phyloP scores from a whole-genome alignment of 2,888 invertebrate species.

The Nomada goodeniana region DNA sequence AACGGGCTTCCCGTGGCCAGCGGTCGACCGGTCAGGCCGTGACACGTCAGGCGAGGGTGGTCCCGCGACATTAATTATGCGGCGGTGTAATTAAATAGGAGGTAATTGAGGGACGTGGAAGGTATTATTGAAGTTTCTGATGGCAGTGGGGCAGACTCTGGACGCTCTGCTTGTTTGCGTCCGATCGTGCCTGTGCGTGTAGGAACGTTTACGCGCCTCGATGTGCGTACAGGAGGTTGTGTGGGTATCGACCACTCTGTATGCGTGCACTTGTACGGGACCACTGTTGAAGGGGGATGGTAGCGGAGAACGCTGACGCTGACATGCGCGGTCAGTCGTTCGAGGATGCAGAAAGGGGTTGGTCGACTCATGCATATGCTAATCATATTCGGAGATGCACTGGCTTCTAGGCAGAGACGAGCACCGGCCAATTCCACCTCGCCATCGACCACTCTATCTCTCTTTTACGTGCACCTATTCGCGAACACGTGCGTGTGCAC shows the following conservation, averaged over 20 bases:
- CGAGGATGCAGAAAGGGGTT: slow-evolving; percentile 72
- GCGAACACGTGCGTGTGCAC: background rate
- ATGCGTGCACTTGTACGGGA: background rate
- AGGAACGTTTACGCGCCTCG: slow-evolving; percentile 20
- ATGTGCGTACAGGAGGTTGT: slow-evolving; percentile 5
- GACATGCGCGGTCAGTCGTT: slow-evolving; percentile 80
- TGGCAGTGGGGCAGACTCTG: slow-evolving; percentile 57
- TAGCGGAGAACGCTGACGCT: slow-evolving; percentile 76
- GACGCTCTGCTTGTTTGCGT: slow-evolving; percentile 55
- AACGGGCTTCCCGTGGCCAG: slow-evolving; percentile 22
- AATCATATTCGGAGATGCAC: slow-evolving; percentile 79
- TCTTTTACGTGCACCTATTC: slow-evolving; percentile 46
- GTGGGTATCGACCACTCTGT: background rate
- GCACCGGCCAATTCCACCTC: slow-evolving; percentile 70
- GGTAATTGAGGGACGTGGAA: slow-evolving; percentile 79
- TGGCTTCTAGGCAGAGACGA: slow-evolving; percentile 75
- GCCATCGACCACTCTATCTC: slow-evolving; percentile 67
- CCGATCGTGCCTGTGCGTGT: slow-evolving; percentile 47
- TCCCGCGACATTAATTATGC: slow-evolving; percentile 78
- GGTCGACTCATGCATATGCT: slow-evolving; percentile 81
- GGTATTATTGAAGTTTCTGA: slow-evolving; percentile 81
- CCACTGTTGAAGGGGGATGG: slow-evolving; percentile 51
- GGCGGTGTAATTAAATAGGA: slow-evolving; percentile 79
- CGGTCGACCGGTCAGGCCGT: slow-evolving; percentile 40
- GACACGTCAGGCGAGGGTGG: slow-evolving; percentile 68